Base-by-base conservation (phyloP, 2,888 invertebrate species). In the Diarsia rubi region DNA sequence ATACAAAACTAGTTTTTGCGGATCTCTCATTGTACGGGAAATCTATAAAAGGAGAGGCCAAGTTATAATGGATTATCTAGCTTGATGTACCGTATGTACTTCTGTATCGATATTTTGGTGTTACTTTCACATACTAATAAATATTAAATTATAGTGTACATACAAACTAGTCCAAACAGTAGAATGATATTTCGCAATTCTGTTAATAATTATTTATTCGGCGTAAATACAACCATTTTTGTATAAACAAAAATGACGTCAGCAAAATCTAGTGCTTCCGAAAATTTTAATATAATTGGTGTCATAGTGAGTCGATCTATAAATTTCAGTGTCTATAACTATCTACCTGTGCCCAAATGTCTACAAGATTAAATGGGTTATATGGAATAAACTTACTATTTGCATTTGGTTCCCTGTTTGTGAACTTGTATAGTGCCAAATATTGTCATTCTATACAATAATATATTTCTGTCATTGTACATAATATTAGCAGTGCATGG, bases 401-500 rank as follows among this genome's bases (percentile, higher is more conserved):
- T 65, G 21, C 27, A 27, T 70, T 69, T 69, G 5, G 19, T 84
- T 70, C 63, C 14, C 1, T 64, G 27, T 69, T 70, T 75, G 47
- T 69, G 68, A 88, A 90, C 90, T 90, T 92, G 89, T 92, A 90
- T 91, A 88, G 88, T 90, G 91, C 89, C 90, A 92, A 91, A 86
- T 69, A 67, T 67, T 79, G 75, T 44, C 69, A 68, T 64, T 80
- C 78, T 87, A 84, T 86, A 86, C 88, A 89, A 88, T 89, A 85
- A 84, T 86, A 86, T 87, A 89, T 86, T 88, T 85, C 82, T 82
- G 68, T 80, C 63, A 73, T 59, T 80, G 70, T 83, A 78, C 21
- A 72, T 78, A 74, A 59, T 65, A 66, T 69, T 59, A 44, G 62
- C 62, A 65, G 24, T 37, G 63, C 27, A 67, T 59, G 59, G 31